These are phyloP conservation scores for Brachionus koreanus DNA, from an alignment of 1,140 invertebrate species.

Conservation along the genomic window DNA sequence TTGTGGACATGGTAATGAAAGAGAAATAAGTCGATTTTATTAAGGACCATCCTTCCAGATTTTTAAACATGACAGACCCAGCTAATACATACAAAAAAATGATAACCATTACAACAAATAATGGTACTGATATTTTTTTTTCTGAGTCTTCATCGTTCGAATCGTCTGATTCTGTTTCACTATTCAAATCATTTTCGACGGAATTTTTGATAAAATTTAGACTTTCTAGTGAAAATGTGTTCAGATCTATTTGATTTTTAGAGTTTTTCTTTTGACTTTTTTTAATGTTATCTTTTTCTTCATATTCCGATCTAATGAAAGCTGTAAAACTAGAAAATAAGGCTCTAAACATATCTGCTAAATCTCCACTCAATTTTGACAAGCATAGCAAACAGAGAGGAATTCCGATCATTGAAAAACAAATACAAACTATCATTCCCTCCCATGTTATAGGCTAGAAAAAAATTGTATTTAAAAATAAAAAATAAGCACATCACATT, in stretches of 20 bases:
- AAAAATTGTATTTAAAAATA: neutral
- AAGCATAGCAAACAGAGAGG: conserved; percentile 32
- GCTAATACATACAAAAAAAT: neutral
- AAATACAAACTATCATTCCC: conserved; percentile 34
- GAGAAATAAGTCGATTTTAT: conserved; percentile 8
- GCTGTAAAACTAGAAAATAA: neutral
- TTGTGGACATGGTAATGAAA: conserved; percentile 33
- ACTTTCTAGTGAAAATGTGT: neutral
- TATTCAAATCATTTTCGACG: neutral
- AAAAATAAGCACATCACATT: neutral
- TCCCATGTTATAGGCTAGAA: conserved; percentile 38
- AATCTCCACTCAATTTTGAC: conserved; percentile 23
- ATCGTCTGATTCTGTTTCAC: neutral
- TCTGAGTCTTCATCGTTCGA: neutral
- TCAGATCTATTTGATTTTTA: neutral
- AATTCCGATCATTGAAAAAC: conserved; percentile 43
- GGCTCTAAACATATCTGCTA: conserved; percentile 23
- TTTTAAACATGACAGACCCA: neutral
- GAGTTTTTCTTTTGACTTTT: neutral
- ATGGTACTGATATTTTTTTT: neutral
- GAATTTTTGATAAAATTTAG: conserved; percentile 2
- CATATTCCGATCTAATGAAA: neutral
- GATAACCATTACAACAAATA: neutral
- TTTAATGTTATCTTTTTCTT: neutral
- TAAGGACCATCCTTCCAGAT: conserved; percentile 2